A percentile compares a stretch with the other conserved stretches of the same genome.
phyloP scores from a whole-genome alignment of 2,888 invertebrate genomes.

The Meganola albula region DNA sequence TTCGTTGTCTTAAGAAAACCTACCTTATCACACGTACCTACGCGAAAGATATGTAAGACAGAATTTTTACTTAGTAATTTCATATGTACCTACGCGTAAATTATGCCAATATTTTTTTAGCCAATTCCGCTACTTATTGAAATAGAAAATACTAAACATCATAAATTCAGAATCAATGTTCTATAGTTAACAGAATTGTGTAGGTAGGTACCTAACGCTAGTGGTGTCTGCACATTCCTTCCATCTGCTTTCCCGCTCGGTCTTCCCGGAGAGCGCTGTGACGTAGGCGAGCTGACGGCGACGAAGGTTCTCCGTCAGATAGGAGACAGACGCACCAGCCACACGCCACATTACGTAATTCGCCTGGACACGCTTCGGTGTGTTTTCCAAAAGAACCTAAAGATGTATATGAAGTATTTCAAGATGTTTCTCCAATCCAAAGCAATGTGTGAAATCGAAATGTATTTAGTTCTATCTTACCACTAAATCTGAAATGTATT shows the following conservation, averaged over 20 bases:
- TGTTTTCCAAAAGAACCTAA: conserved; percentile 63
- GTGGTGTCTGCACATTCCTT: conserved; percentile 92
- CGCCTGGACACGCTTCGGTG: conserved; percentile 80
- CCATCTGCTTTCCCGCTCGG: conserved; percentile 92
- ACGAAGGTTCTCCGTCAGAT: conserved; percentile 86
- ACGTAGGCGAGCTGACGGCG: conserved; percentile 88
- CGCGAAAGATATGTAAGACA: too few species aligned
- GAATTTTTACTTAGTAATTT: too few species aligned
- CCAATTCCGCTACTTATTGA: too few species aligned
- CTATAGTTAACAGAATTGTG: too few species aligned
- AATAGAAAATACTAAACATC: too few species aligned
- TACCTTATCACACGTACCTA: too few species aligned
- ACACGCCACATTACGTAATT: conserved; percentile 97
- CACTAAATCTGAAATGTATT: conserved; percentile 86
- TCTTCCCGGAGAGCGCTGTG: conserved; percentile 88
- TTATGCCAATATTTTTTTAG: too few species aligned
- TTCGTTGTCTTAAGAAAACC: too few species aligned
- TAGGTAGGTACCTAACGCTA: conserved; percentile 87
- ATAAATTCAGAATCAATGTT: too few species aligned
- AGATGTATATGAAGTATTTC: background rate
- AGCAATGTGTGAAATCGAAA: background rate
- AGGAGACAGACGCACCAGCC: conserved; percentile 87
- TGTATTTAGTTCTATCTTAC: conserved; percentile 30
- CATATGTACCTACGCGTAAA: too few species aligned
- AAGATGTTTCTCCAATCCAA: too few species aligned